These are phyloP conservation scores for Pocota personata DNA, from an alignment of 2,888 invertebrate species.

Conservation along the genomic window DNA sequence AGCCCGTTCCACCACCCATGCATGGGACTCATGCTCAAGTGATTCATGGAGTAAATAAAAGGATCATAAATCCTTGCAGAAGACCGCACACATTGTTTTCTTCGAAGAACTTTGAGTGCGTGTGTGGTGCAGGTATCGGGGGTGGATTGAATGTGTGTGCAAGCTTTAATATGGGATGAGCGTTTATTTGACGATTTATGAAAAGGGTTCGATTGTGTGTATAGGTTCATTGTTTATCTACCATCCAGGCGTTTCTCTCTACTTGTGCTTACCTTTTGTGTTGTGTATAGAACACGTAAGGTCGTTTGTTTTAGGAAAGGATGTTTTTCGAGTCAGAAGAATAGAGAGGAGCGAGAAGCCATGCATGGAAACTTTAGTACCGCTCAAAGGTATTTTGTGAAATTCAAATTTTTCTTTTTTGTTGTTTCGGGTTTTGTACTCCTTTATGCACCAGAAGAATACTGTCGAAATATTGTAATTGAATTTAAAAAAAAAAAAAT, in stretches of 20 bases:
- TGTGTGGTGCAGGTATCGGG: conserved; percentile 2
- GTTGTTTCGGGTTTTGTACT: not conserved
- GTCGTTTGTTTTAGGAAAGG: conserved; percentile 22
- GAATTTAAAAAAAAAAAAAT: conserved; percentile 10
- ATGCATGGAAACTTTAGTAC: conserved; percentile 18
- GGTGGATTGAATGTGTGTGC: not conserved
- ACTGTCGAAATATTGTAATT: conserved; percentile 14
- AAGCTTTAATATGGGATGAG: conserved; percentile 31
- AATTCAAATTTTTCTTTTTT: conserved; percentile 20
- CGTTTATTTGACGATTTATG: conserved; percentile 71
- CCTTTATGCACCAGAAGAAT: conserved; percentile 5
- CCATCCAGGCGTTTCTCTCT: conserved; percentile 13
- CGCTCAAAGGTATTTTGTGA: conserved; percentile 37
- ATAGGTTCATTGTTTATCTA: conserved; percentile 71
- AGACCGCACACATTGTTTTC: conserved; percentile 73
- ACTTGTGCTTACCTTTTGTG: conserved; percentile 47
- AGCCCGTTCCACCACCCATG: not conserved
- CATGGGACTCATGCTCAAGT: conserved; percentile 51
- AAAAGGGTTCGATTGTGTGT: conserved; percentile 71
- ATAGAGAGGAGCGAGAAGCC: not conserved
- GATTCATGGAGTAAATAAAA: conserved; percentile 74
- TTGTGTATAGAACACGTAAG: conserved; percentile 9
- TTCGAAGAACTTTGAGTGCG: conserved; percentile 59
- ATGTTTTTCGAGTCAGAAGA: not conserved
- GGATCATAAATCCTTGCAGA: conserved; percentile 73